Percentiles rank a stretch among this genome's conserved stretches.
These are phyloP conservation scores for Drosophila gunungcola DNA, from an alignment of 1,140 invertebrate species.

Conservation along the genomic window DNA sequence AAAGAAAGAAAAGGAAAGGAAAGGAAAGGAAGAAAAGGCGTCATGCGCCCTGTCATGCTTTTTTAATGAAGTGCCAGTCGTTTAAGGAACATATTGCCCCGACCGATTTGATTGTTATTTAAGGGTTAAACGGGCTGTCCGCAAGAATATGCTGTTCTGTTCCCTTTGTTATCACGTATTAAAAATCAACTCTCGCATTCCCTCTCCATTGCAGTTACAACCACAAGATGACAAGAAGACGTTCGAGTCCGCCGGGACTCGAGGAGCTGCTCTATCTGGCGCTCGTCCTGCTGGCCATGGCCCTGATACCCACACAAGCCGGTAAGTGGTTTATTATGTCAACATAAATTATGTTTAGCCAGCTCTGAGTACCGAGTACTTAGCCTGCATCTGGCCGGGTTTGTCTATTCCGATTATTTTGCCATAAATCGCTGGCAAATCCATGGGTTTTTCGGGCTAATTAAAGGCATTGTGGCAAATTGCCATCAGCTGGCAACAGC, in stretches of 20 bases:
- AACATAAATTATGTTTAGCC: conserved; percentile 78
- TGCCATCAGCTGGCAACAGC: conserved; percentile 71
- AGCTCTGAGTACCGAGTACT: conserved; percentile 16
- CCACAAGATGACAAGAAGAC: conserved; percentile 83
- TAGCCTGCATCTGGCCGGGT: conserved; percentile 15
- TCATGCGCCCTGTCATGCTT: conserved; percentile 80
- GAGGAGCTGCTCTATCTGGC: conserved; percentile 71
- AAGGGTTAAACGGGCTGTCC: conserved; percentile 67
- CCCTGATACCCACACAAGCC: conserved; percentile 77
- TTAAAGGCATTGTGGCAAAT: conserved; percentile 77
- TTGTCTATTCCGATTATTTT: conserved; percentile 50
- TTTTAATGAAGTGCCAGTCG: conserved; percentile 82
- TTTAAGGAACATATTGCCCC: conserved; percentile 82
- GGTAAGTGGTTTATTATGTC: conserved; percentile 84
- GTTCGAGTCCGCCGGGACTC: conserved; percentile 84
- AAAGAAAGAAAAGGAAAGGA: conserved; percentile 39
- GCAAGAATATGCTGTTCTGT: background rate
- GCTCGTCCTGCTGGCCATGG: conserved; percentile 67
- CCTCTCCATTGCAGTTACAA: conserved; percentile 64
- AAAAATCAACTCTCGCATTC: conserved; percentile 13
- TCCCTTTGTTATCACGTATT: conserved; percentile 37
- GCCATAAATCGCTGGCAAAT: conserved; percentile 34
- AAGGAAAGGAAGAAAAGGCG: conserved; percentile 33
- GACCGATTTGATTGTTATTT: conserved; percentile 72
- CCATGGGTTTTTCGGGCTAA: conserved; percentile 39